Percentiles rank a stretch among this genome's conserved stretches.
These are phyloP conservation scores for Heterodera schachtii DNA, from an alignment of 1,140 invertebrate genomes.

Conservation along the genomic window DNA sequence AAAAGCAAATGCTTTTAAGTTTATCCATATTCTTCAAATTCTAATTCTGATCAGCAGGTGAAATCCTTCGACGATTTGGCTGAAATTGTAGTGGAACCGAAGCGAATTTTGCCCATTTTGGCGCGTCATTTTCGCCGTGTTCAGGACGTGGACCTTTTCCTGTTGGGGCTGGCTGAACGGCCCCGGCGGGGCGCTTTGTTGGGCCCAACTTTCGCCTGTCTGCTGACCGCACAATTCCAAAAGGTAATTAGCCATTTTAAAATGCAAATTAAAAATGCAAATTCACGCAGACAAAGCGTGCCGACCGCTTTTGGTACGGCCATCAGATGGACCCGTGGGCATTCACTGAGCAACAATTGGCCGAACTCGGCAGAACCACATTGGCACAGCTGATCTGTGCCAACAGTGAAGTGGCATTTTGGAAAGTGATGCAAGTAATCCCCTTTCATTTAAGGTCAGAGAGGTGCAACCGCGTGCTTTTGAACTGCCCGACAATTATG, in stretches of 20 bases:
- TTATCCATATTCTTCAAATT: too few relatives aligned
- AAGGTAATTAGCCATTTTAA: slow-evolving; percentile 32
- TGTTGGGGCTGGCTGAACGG: slow-evolving; percentile 78
- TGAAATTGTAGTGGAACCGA: slow-evolving; percentile 44
- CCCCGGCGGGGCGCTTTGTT: slow-evolving; percentile 73
- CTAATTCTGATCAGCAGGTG: slow-evolving; percentile 67
- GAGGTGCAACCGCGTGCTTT: slow-evolving; percentile 71
- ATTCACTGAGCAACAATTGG: slow-evolving; percentile 77
- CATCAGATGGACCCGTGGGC: slow-evolving; percentile 53
- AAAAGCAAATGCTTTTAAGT: too few relatives aligned
- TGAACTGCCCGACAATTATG: slow-evolving; percentile 37
- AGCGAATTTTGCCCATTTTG: slow-evolving; percentile 46
- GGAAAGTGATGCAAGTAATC: background rate
- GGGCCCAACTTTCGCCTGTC: slow-evolving; percentile 82
- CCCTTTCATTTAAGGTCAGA: slow-evolving; percentile 50
- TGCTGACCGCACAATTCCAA: slow-evolving; percentile 81
- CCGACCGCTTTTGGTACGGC: slow-evolving; percentile 66
- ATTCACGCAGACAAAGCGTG: slow-evolving; percentile 60
- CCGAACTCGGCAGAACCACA: slow-evolving; percentile 75
- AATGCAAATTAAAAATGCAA: too few relatives aligned
- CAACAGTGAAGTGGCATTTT: slow-evolving; percentile 71
- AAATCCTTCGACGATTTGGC: slow-evolving; percentile 54
- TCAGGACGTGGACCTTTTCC: slow-evolving; percentile 80
- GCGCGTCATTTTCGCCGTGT: slow-evolving; percentile 67
- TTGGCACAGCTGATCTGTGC: slow-evolving; percentile 79